phyloP scores from a whole-genome alignment of 2,888 invertebrate species.

The Caenorhabditis afra region DNA sequence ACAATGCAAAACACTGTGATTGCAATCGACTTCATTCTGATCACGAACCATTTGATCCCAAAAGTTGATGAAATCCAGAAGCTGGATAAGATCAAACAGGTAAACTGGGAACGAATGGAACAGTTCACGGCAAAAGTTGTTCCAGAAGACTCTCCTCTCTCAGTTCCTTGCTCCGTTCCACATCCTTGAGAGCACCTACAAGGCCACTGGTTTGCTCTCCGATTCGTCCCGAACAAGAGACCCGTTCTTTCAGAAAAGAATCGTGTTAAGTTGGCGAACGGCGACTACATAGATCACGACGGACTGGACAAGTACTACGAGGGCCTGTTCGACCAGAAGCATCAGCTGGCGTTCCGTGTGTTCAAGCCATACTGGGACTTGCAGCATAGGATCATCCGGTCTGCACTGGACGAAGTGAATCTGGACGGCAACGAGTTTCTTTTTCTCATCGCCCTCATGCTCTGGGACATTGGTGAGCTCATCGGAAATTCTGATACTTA shows the following conservation, averaged over 20 bases:
- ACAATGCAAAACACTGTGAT: slow-evolving; percentile 2
- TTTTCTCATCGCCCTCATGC: slow-evolving; percentile 9
- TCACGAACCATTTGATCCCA: background rate
- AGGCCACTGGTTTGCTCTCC: background rate
- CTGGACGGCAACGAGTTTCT: slow-evolving; percentile 1
- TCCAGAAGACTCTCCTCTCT: background rate
- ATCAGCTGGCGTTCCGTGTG: slow-evolving; percentile 5
- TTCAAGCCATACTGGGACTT: slow-evolving; percentile 20
- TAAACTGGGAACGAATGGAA: no score
- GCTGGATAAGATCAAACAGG: background rate
- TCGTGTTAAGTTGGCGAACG: slow-evolving; percentile 3
- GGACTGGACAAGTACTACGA: slow-evolving; percentile 4
- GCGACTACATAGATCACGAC: slow-evolving; percentile 7
- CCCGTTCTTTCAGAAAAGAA: background rate
- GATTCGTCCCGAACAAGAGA: no score
- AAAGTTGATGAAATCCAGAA: background rate
- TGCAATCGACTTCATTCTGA: slow-evolving; percentile 5
- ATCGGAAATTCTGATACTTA: background rate
- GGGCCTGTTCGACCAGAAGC: background rate
- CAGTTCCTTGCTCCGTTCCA: slow-evolving; percentile 17
- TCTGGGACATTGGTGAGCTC: slow-evolving; percentile 19
- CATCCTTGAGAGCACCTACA: slow-evolving; percentile 12
- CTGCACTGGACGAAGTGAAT: background rate
- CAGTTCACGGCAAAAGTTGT: no score
- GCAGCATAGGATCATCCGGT: slow-evolving; percentile 7